Conservation (phyloP, 2,888 invertebrate genomes). For the Ectemnius cavifrons region DNA sequence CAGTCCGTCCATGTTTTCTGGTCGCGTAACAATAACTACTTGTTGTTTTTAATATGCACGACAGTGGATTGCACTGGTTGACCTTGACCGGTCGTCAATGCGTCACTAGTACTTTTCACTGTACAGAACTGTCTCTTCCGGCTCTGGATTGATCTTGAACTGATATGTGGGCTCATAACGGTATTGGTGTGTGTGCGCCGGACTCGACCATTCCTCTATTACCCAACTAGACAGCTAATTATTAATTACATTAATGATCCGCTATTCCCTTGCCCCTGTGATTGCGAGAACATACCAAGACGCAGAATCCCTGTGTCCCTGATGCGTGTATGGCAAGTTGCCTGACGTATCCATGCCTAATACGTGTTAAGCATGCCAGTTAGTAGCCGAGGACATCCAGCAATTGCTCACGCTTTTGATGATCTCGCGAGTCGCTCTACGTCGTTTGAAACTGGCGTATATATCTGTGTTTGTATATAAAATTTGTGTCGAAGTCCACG, state of each 20-base stretch:
- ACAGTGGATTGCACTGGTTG: conserved; percentile 12
- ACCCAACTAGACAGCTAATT: conserved; percentile 49
- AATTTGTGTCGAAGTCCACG: conserved; percentile 19
- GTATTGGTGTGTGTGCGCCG: conserved; percentile 67
- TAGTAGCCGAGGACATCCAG: neutral
- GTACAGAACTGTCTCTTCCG: conserved; percentile 25
- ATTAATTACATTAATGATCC: conserved; percentile 59
- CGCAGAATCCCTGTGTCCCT: conserved; percentile 18
- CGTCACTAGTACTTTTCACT: conserved; percentile 7
- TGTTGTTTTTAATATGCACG: conserved; percentile 10
- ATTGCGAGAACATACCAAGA: neutral
- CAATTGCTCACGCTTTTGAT: conserved; percentile 1
- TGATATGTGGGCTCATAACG: conserved; percentile 66
- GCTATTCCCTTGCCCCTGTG: conserved; percentile 13
- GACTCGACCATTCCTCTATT: conserved; percentile 62
- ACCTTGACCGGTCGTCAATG: conserved; percentile 24
- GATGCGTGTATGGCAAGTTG: conserved; percentile 21
- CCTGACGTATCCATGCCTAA: conserved; percentile 31
- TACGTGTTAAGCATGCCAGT: conserved; percentile 32
- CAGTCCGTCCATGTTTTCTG: conserved; percentile 40
- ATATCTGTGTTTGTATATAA: conserved; percentile 13
- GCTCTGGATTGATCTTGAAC: conserved; percentile 37
- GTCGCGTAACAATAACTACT: conserved; percentile 51
- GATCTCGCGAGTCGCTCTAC: neutral
- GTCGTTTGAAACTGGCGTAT: conserved; percentile 9